phyloP scores from a whole-genome alignment of 2,797 vertebrate genomes.

The Menidia menidia region DNA sequence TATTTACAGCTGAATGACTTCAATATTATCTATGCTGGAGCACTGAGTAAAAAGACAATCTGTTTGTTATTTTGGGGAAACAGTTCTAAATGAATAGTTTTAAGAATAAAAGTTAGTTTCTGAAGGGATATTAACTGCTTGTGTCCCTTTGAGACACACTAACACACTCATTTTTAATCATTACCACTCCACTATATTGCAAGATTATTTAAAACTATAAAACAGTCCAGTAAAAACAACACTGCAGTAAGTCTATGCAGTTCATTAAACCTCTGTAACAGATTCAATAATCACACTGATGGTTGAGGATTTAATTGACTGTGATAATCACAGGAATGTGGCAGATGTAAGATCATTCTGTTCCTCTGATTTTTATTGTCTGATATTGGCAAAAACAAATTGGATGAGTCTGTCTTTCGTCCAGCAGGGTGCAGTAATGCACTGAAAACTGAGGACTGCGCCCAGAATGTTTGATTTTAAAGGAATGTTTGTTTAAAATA shows the following conservation, averaged over 20 bases:
- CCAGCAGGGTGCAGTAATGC: constrained; percentile 55
- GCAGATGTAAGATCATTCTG: too few species aligned
- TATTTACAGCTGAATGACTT: too few species aligned
- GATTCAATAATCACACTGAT: background rate
- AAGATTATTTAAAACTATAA: background rate
- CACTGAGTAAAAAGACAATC: too few species aligned
- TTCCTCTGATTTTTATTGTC: background rate
- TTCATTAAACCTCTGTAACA: background rate
- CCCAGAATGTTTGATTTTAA: background rate
- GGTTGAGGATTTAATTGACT: background rate
- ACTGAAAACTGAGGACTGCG: background rate
- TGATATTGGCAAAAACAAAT: background rate
- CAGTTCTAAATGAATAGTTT: background rate
- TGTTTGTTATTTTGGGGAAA: too few species aligned
- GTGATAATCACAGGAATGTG: background rate
- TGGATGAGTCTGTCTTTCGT: background rate
- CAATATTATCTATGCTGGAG: too few species aligned
- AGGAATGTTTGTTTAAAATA: background rate
- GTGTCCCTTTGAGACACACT: background rate
- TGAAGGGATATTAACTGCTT: background rate
- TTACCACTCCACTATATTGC: background rate
- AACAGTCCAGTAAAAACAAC: background rate
- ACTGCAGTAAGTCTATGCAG: background rate
- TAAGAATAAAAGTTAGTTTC: background rate
- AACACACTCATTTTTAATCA: background rate